Percentiles rank a stretch among this genome's conserved stretches.
Conservation (phyloP, 2,113 vertebrate genomes). For the Triplophysa siluroides region DNA sequence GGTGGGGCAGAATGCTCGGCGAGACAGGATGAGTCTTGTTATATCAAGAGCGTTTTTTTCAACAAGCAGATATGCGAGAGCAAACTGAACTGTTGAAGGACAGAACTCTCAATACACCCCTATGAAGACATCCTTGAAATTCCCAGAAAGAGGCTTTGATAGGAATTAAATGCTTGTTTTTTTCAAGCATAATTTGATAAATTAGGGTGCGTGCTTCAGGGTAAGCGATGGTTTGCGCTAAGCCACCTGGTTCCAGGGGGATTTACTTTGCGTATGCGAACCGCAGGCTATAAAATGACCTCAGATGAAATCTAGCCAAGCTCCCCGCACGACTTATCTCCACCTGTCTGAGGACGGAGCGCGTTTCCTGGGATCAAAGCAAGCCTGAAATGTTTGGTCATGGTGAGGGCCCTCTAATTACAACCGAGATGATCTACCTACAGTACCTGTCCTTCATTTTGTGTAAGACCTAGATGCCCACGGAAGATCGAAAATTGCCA, state of each 20-base stretch:
- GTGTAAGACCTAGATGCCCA: slow-evolving; percentile 36
- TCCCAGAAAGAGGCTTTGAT: not conserved
- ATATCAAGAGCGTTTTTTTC: slow-evolving; percentile 19
- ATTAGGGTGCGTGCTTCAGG: slow-evolving; percentile 6
- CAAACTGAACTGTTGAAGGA: slow-evolving; percentile 19
- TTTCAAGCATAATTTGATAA: slow-evolving; percentile 9
- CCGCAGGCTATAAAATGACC: slow-evolving; percentile 36
- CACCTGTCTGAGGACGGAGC: slow-evolving; percentile 47
- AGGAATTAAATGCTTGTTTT: slow-evolving; percentile 4
- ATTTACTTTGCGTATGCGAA: slow-evolving; percentile 3
- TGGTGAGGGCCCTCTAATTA: slow-evolving; percentile 23
- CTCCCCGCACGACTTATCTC: slow-evolving; percentile 51
- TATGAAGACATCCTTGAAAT: slow-evolving; percentile 6
- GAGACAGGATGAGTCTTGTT: slow-evolving; percentile 6
- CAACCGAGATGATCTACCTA: slow-evolving; percentile 25
- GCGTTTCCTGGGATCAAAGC: slow-evolving; percentile 57
- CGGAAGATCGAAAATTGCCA: slow-evolving; percentile 43
- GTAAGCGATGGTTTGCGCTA: not conserved
- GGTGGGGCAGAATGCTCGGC: not conserved
- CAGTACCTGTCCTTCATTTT: slow-evolving; percentile 40
- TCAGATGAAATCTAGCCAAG: slow-evolving; percentile 54
- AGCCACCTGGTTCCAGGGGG: slow-evolving; percentile 11
- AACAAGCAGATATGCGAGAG: not conserved
- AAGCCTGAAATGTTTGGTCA: slow-evolving; percentile 37
- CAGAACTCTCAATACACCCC: not conserved